These are phyloP conservation scores for Numida meleagris DNA, from an alignment of 2,113 vertebrate genomes.

Conservation along the genomic window DNA sequence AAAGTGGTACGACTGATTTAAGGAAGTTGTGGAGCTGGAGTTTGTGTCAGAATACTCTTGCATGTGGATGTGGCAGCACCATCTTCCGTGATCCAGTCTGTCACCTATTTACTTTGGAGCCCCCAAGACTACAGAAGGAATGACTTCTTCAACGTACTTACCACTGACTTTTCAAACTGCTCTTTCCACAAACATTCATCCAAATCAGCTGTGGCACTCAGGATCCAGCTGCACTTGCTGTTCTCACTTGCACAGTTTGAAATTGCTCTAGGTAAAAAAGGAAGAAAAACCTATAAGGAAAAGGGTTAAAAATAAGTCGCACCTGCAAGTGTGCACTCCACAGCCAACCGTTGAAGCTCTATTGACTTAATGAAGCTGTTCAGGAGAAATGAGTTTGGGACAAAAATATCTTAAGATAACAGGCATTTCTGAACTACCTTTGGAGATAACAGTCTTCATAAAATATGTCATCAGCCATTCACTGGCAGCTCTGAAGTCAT, in stretches of 20 bases:
- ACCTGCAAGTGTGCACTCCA: not conserved
- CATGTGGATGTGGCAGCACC: not conserved
- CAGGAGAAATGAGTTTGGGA: not conserved
- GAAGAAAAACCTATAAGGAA: not conserved
- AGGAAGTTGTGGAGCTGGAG: not conserved
- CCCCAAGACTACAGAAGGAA: not conserved
- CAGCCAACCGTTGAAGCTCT: not conserved
- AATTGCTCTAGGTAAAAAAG: not conserved
- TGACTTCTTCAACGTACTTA: not conserved
- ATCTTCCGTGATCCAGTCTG: not conserved
- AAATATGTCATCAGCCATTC: constrained; percentile 19
- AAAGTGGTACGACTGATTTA: not conserved
- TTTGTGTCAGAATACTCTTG: not conserved
- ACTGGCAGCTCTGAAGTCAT: not conserved
- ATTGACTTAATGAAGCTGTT: not conserved
- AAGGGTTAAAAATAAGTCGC: not conserved
- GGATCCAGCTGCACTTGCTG: not conserved
- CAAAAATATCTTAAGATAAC: constrained; percentile 21
- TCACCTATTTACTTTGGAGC: not conserved
- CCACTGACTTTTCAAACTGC: not conserved
- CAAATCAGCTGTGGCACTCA: not conserved
- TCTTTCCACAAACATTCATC: not conserved
- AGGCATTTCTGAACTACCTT: constrained; percentile 33
- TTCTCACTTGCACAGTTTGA: not conserved
- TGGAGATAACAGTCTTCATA: not conserved